These are phyloP conservation scores for Astropecten irregularis DNA, from an alignment of 53 echinoderm and acorn worm species.

Conservation along the genomic window DNA sequence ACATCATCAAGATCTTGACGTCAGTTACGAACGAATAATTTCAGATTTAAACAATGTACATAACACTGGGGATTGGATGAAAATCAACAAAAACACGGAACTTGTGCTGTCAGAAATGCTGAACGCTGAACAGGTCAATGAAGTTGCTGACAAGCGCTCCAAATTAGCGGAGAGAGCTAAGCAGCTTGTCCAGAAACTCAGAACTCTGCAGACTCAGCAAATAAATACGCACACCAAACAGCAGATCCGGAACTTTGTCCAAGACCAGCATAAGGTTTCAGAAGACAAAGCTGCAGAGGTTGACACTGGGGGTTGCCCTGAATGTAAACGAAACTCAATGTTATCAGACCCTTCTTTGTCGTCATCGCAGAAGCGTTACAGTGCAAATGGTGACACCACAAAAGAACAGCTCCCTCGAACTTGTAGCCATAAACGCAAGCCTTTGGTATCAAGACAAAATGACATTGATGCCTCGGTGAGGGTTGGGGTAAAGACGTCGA, in stretches of 20 bases:
- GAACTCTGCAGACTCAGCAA: conserved; percentile 71
- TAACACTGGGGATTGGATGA: neutral
- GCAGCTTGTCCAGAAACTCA: conserved; percentile 62
- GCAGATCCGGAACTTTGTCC: conserved; percentile 72
- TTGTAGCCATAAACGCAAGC: conserved; percentile 40
- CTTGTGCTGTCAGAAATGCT: conserved; percentile 22
- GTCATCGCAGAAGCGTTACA: neutral
- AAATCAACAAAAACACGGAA: neutral
- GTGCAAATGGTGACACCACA: neutral
- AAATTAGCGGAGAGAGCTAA: conserved; percentile 69
- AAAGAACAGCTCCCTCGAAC: conserved; percentile 18
- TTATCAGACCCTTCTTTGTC: conserved; percentile 15
- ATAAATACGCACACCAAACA: conserved; percentile 62
- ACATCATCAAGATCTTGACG: neutral
- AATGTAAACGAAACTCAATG: conserved; percentile 47
- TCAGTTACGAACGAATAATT: neutral
- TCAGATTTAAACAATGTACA: neutral
- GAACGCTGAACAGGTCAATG: conserved; percentile 14
- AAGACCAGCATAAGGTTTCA: conserved; percentile 25
- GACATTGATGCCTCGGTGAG: conserved; percentile 4
- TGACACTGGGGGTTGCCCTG: conserved; percentile 27
- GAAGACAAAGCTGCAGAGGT: conserved; percentile 26
- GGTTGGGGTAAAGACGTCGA: conserved; percentile 61
- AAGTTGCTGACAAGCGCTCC: conserved; percentile 45
- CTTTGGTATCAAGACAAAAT: neutral